Evolutionary conservation across 2,797 vertebrate species (phyloP).

Genomic region (Eulemur coronatus): DNA sequence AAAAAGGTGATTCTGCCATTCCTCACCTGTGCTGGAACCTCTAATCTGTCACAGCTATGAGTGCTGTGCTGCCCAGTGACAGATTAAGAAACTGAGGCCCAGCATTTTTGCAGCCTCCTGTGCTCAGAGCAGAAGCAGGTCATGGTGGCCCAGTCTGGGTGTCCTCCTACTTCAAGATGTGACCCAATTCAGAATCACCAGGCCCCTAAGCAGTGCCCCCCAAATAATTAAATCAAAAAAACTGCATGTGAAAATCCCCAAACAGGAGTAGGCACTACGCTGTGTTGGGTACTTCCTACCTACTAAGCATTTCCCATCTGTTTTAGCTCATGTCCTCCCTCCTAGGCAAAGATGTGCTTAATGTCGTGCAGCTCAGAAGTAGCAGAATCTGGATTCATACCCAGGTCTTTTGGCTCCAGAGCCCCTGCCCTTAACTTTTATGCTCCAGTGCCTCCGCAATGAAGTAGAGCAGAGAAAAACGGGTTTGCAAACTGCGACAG

Average conservation of each 20-base stretch:
- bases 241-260: background rate
- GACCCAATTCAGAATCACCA: background rate
- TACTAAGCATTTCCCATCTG: background rate
- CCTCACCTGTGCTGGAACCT: background rate
- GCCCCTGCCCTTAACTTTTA: background rate
- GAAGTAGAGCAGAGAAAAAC: background rate
- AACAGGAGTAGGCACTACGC: background rate
- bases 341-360: background rate
- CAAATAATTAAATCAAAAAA: background rate
- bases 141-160: background rate
- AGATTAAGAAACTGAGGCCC: background rate
- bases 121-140: background rate
- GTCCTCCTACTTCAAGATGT: background rate
- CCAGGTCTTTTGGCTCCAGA: background rate
- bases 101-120: background rate
- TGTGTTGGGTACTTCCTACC: background rate
- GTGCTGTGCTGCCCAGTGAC: background rate
- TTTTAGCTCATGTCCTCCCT: background rate
- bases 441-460: too few species aligned
- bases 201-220: background rate
- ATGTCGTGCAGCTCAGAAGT: background rate
- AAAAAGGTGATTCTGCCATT: background rate
- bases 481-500: background rate
- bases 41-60: background rate
- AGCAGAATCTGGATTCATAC: background rate